Base-by-base conservation (phyloP, 2,797 vertebrate species). In the Poeciliopsis presidionis region DNA sequence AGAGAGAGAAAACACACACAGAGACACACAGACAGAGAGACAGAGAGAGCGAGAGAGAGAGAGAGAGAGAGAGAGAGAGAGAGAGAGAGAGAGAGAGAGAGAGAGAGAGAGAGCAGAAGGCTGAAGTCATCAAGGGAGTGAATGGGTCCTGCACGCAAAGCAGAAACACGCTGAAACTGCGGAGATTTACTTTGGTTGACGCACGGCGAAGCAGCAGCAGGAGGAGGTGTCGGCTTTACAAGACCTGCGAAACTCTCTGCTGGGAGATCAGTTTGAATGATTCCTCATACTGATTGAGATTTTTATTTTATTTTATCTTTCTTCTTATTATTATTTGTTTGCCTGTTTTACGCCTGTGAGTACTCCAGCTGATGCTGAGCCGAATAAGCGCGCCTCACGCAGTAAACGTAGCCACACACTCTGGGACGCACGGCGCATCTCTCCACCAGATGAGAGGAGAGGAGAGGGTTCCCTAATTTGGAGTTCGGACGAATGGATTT, bases 81-180 rank as follows among this genome's bases (percentile, higher is more conserved):
- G 30, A 63, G 59, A 63, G 80, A 82, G 80, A 78, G 89, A 92
- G 88, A 72, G 71, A 51, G 47, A 53, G 12, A 41, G 12, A 73
- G 22, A 89, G 90, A 91, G 86, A 88, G 71, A 87, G 93, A 90
- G 85, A 92, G 91, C 39, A 59, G 51, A 77, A 55, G 89, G 93
- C 93, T 95, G 94, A 93, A 96, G 92, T 95, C 94, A 96, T 95
- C 94, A 95, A 86, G 82, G 90, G 84, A 91, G 93, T 93, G 92
- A 94, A 94, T 93, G 86, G 82, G 87, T 93, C 89, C 87, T 89
- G 92, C 91, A 93, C 89, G 87, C 88, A 88, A 89, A 90, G 90
- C 91, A 91, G 84, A 94, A 93, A 92, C 87, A 90, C 86, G 90
- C 88, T 92, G 86, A 90, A 92, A 88, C 89, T 93, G 90, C 90